Percentiles rank a stretch among this genome's conserved stretches.
These are phyloP conservation scores for Lepeophtheirus nordmannii DNA, from an alignment of 2,888 invertebrate species.

Conservation along the genomic window DNA sequence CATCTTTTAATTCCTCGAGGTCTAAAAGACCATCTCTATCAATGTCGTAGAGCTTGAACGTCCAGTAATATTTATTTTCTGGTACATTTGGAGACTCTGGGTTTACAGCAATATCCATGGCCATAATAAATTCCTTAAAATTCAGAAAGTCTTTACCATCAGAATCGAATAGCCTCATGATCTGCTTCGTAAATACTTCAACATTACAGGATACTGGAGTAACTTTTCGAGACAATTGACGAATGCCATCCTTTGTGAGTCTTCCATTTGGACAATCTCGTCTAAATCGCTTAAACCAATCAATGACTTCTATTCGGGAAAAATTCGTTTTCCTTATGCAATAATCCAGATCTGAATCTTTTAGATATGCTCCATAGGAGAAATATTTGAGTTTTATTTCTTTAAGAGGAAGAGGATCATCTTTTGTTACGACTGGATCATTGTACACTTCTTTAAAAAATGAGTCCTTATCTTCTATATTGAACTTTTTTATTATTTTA, in stretches of 20 bases:
- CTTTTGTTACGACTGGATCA: neutral
- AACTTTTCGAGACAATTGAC: neutral
- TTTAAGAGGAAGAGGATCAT: neutral
- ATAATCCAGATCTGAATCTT: constrained; percentile 5
- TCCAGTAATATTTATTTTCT: constrained; percentile 10
- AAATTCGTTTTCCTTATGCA: constrained; percentile 22
- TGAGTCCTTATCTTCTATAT: neutral
- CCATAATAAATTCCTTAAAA: constrained; percentile 24
- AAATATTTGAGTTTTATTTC: constrained; percentile 12
- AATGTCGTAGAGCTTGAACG: constrained; percentile 20
- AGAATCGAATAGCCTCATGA: constrained; percentile 18
- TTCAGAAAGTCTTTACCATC: constrained; percentile 23
- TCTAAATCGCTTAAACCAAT: constrained; percentile 20
- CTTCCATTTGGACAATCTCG: constrained; percentile 20
- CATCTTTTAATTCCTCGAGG: constrained; percentile 1
- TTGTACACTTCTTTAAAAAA: neutral
- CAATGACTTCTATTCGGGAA: constrained; percentile 7
- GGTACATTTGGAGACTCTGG: neutral
- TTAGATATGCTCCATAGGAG: constrained; percentile 12
- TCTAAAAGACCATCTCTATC: constrained; percentile 18
- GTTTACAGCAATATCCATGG: constrained; percentile 17
- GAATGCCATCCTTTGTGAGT: constrained; percentile 1
- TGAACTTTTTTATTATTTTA: constrained; percentile 13
- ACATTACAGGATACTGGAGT: constrained; percentile 1
- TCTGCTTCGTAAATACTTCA: constrained; percentile 10